Evolutionary conservation across 2,113 vertebrate genomes (phyloP).

Genomic region (Nibea coibor): DNA sequence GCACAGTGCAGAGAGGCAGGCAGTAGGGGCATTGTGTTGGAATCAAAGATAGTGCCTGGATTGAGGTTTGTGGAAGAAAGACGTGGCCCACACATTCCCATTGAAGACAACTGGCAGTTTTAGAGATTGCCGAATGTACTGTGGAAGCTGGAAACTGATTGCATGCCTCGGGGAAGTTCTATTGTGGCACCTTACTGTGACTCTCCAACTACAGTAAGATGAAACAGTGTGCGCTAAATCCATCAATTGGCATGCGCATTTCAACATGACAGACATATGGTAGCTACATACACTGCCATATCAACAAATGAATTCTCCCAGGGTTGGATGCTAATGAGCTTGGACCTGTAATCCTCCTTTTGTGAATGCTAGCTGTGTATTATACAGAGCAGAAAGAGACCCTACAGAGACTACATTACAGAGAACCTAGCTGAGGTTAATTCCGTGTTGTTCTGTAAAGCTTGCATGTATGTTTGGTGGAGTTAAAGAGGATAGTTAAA

Average conservation of each 20-base stretch:
- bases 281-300: slow-evolving; percentile 44
- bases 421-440: slow-evolving; percentile 55
- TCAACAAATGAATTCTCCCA: slow-evolving; percentile 59
- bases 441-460: slow-evolving; percentile 46
- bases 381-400: slow-evolving; percentile 42
- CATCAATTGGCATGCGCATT: slow-evolving; percentile 24
- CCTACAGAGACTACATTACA: slow-evolving; percentile 10
- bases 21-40: slow-evolving; percentile 62
- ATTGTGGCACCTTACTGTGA: slow-evolving; percentile 45
- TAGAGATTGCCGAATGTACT: slow-evolving; percentile 50
- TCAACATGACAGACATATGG: slow-evolving; percentile 46
- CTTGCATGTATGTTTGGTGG: slow-evolving; percentile 39
- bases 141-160: slow-evolving; percentile 53
- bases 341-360: slow-evolving; percentile 62
- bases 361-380: slow-evolving; percentile 27
- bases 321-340: slow-evolving; percentile 69
- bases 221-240: slow-evolving; percentile 38
- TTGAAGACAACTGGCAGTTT: slow-evolving; percentile 61
- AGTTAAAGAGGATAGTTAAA: slow-evolving; percentile 39
- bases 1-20: slow-evolving; percentile 41
- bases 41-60: slow-evolving; percentile 71
- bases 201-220: slow-evolving; percentile 43
- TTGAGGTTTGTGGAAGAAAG: slow-evolving; percentile 65
- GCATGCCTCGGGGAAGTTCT: slow-evolving; percentile 55
- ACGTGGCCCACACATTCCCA: slow-evolving; percentile 60